Evolutionary conservation across 2,888 invertebrate genomes (phyloP).

Genomic region (Melanostoma mellinum): DNA sequence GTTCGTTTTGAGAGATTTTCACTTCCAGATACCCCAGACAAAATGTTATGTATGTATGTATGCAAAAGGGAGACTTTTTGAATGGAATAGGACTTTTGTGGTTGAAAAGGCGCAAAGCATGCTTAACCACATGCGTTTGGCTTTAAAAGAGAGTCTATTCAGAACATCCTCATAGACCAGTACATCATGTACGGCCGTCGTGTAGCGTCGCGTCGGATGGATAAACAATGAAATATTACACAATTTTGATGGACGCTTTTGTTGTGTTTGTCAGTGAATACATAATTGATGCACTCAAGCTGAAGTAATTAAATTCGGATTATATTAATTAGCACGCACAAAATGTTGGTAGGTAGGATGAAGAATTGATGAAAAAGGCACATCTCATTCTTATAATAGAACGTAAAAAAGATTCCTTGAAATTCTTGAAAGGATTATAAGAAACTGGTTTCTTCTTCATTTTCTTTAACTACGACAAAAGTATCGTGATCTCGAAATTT

Average conservation of each 20-base stretch:
- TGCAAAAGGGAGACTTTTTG: slow-evolving; percentile 42
- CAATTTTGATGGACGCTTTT: slow-evolving; percentile 66
- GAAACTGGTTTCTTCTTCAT: too few relatives aligned
- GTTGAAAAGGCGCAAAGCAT: slow-evolving; percentile 29
- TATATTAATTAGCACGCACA: slow-evolving; percentile 72
- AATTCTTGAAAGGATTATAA: too few relatives aligned
- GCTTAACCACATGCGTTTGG: slow-evolving; percentile 47
- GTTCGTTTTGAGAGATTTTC: slow-evolving; percentile 60
- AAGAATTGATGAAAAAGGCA: too few relatives aligned
- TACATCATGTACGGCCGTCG: too few relatives aligned
- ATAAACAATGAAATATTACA: slow-evolving; percentile 63
- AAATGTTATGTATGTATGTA: background rate
- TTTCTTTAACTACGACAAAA: too few relatives aligned
- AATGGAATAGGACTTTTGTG: slow-evolving; percentile 40
- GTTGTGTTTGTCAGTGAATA: slow-evolving; percentile 78
- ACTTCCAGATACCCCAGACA: slow-evolving; percentile 40
- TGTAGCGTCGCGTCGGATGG: slow-evolving; percentile 11
- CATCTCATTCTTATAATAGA: too few relatives aligned
- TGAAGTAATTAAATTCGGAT: slow-evolving; percentile 82
- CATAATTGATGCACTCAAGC: slow-evolving; percentile 82
- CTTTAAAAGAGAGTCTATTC: slow-evolving; percentile 39
- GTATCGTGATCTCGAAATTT: too few relatives aligned
- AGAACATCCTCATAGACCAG: slow-evolving; percentile 24
- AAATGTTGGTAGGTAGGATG: background rate
- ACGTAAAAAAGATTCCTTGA: too few relatives aligned